A percentile compares a stretch with the other conserved stretches of the same genome.
Conservation (phyloP, 2,888 invertebrate genomes). For the Tachina fera region DNA sequence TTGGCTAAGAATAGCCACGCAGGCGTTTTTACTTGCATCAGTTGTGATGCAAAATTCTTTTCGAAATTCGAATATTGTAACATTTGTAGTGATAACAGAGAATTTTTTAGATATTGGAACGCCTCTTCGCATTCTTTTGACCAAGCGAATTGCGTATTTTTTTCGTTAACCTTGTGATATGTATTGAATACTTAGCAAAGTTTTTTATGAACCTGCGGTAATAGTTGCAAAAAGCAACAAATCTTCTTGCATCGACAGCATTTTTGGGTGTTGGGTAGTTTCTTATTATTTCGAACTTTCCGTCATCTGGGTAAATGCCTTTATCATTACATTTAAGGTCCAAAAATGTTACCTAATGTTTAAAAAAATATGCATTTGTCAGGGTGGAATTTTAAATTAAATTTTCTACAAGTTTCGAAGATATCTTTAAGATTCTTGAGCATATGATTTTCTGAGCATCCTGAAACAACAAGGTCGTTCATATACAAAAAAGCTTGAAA, state of each 20-base stretch:
- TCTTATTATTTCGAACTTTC: conserved; percentile 7
- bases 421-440: conserved; percentile 12
- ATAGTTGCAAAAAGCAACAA: too few relatives aligned
- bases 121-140: not conserved
- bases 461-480: not conserved
- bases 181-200: not conserved
- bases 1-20: not conserved
- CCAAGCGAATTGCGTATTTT: conserved; percentile 5
- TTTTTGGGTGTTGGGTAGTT: conserved; percentile 11
- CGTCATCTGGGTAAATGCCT: conserved; percentile 13
- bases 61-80: too few relatives aligned
- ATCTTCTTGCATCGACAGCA: not conserved
- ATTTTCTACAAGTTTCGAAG: not conserved
- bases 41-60: too few relatives aligned
- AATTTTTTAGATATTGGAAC: not conserved
- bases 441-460: conserved; percentile 16
- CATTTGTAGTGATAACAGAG: not conserved
- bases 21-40: not conserved
- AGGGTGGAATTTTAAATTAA: conserved; percentile 15
- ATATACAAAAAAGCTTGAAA: too few relatives aligned
- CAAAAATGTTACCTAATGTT: conserved; percentile 16
- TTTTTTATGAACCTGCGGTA: too few relatives aligned
- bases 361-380: not conserved
- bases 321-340: conserved; percentile 40
- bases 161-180: conserved; percentile 1